Base-by-base conservation (phyloP, 1,140 invertebrate genomes). In the Colletes latitarsis region DNA sequence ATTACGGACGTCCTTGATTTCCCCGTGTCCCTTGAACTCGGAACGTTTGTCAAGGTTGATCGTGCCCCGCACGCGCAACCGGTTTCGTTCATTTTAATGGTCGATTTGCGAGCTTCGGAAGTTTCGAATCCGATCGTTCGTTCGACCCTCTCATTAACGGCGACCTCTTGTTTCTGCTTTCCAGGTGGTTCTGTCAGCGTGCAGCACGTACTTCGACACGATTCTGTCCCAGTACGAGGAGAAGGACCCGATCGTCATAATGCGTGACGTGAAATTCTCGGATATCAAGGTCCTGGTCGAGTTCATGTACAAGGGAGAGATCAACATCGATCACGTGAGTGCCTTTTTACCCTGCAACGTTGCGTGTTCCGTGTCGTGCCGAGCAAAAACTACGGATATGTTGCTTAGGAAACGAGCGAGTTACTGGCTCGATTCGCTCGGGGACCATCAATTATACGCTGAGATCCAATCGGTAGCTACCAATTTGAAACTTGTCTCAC, bases 271-370 rank as follows among this genome's bases (percentile, higher is more conserved):
- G 74, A 96, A 96, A 93, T 97, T 96, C 93, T 94, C 95, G 78
- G 97, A 98, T 93, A 96, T 98, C 82, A 96, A 96, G 94, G 96
- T 96, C 64, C 95, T 98, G 70, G 96, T 98, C 72, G 97, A 98
- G 90, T 98, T 98, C 91, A 98, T 98, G 97, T 98, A 98, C 93
- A 97, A 97, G 91, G 98, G 98, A 84, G 98, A 98, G 95, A 98
- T 98, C 90, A 98, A 98, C 94, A 97, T 98, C 81, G 97, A 98
- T 91, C 97, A 98, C 93, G 97, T 97, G 94, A 96, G 96, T 96
- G 85, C 15, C 17, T 19, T 43, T 30, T 30, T 30, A 30, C 30
- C 30, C 30, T 30, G 30, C 30, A 30, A 30, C 30, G 30, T 30
- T 30, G 30, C 30, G 30, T 30, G 30, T 30, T 30, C 30, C 30